These are phyloP conservation scores for Monopterus albus DNA, from an alignment of 2,113 vertebrate species.

Conservation along the genomic window DNA sequence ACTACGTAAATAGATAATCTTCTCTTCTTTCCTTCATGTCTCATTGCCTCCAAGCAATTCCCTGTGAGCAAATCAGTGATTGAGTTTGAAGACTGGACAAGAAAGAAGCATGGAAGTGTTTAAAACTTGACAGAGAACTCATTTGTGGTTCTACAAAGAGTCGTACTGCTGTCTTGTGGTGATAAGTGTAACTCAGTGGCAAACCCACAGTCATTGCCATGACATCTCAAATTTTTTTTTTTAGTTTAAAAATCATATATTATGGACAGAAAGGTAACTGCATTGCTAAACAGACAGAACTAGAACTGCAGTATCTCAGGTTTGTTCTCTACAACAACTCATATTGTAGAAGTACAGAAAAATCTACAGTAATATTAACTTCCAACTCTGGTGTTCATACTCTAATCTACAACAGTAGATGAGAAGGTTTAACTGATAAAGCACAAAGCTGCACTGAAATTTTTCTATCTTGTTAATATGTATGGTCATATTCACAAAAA, in stretches of 20 bases:
- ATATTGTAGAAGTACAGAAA: too few species aligned
- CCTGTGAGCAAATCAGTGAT: slow-evolving; percentile 13
- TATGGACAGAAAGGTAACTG: not conserved
- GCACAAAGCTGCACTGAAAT: too few species aligned
- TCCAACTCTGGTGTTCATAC: not conserved
- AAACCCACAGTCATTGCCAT: not conserved
- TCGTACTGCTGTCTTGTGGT: too few species aligned
- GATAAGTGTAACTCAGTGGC: not conserved
- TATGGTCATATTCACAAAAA: too few species aligned
- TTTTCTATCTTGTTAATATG: too few species aligned
- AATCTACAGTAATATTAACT: not conserved
- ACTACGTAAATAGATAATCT: not conserved
- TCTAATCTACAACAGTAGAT: too few species aligned
- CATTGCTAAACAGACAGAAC: not conserved
- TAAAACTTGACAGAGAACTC: not conserved
- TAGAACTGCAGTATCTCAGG: not conserved
- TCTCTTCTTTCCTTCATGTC: not conserved
- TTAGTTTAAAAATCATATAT: not conserved
- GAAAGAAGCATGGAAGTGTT: not conserved
- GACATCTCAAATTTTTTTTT: not conserved
- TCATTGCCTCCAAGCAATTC: slow-evolving; percentile 1
- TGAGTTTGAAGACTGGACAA: not conserved
- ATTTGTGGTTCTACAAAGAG: too few species aligned
- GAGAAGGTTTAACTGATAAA: too few species aligned
- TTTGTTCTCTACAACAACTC: not conserved